Evolutionary conservation across 2,888 invertebrate genomes (phyloP).

Genomic region (Anoncus sp.): DNA sequence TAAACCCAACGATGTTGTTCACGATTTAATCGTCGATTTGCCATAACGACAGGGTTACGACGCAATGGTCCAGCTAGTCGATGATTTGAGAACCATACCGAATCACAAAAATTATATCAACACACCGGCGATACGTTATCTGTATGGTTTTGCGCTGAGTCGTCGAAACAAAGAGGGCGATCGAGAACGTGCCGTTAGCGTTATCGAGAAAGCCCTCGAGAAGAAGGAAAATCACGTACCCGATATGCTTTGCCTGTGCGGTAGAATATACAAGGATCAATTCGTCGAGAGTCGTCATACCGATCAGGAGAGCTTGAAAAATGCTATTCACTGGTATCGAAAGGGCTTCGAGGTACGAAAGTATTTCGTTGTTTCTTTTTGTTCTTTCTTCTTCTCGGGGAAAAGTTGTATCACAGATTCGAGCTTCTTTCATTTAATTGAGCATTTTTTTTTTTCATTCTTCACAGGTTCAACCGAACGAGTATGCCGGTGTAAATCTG

Average conservation of each 20-base stretch:
- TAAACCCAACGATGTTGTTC: neutral
- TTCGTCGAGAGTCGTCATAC: conserved; percentile 98
- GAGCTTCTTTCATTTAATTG: conserved; percentile 7
- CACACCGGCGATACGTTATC: conserved; percentile 95
- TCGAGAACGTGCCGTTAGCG: conserved; percentile 95
- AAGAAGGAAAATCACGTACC: conserved; percentile 98
- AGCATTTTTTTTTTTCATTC: neutral
- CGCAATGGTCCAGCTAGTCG: conserved; percentile 98
- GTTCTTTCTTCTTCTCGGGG: too few relatives aligned
- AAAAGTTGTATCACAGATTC: neutral
- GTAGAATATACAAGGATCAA: conserved; percentile 98
- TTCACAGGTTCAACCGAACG: conserved; percentile 98
- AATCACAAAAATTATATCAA: conserved; percentile 94
- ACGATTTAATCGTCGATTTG: neutral
- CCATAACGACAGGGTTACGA: conserved; percentile 90
- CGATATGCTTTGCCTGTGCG: conserved; percentile 98
- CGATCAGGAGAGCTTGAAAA: conserved; percentile 93
- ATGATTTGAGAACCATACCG: conserved; percentile 95
- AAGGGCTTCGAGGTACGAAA: conserved; percentile 93
- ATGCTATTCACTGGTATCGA: conserved; percentile 98
- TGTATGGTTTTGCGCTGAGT: conserved; percentile 99
- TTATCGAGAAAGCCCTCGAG: conserved; percentile 95
- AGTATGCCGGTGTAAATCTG: conserved; percentile 99
- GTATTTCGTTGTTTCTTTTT: neutral
- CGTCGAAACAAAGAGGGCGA: conserved; percentile 97